phyloP scores from a whole-genome alignment of 2,888 invertebrate species.

The Limenitis camilla region DNA sequence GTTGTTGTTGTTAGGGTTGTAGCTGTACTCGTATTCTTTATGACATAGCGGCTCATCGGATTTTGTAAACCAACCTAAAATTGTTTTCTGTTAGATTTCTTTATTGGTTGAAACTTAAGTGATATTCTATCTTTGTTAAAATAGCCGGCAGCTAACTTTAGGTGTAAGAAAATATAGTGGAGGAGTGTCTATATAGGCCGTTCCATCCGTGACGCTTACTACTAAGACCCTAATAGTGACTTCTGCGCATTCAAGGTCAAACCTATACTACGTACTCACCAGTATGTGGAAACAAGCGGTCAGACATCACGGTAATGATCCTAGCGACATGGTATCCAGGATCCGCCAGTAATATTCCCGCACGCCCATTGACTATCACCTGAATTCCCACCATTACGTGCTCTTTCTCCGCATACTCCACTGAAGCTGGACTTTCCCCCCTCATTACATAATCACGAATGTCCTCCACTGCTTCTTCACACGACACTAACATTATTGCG shows the following conservation, averaged over 20 bases:
- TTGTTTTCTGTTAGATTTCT: too few species aligned
- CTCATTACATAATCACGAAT: conserved; percentile 73
- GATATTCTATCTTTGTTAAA: too few species aligned
- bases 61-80: conserved; percentile 86
- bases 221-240: too few species aligned
- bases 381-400: conserved; percentile 88
- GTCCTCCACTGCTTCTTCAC: conserved; percentile 86
- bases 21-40: conserved; percentile 88
- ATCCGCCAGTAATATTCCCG: conserved; percentile 87
- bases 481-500: conserved; percentile 80
- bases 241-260: too few species aligned
- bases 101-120: too few species aligned
- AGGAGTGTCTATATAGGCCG: too few species aligned
- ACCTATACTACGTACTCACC: conserved; percentile 54
- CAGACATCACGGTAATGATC: conserved; percentile 90
- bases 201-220: too few species aligned
- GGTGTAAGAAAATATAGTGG: too few species aligned
- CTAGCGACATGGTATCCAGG: conserved; percentile 93
- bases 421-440: conserved; percentile 72
- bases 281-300: conserved; percentile 89
- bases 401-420: conserved; percentile 86
- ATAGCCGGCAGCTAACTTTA: too few species aligned
- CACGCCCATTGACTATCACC: conserved; percentile 81
- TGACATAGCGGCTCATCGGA: conserved; percentile 82
- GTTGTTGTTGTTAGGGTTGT: conserved; percentile 78